Base-by-base conservation (phyloP, 1,140 invertebrate genomes). In the Nomia melanderi region DNA sequence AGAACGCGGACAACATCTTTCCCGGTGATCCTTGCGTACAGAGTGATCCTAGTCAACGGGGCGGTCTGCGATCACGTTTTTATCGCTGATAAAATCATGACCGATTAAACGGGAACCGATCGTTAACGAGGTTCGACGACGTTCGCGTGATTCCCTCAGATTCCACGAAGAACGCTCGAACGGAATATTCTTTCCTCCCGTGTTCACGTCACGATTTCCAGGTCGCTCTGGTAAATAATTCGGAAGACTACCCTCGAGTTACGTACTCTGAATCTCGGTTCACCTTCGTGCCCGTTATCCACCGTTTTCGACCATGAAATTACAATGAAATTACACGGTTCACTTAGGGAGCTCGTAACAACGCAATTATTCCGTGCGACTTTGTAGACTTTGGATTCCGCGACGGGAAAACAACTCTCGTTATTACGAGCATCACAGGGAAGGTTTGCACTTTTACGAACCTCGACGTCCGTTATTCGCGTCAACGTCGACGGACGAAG, bases 1-100 rank as follows among this genome's bases (percentile, higher is more conserved):
- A 69, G 20, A 65, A 81, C 39, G 25, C 33, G 44, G 31, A 36
- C 59, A 60, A 64, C 27, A 60, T 54, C 62, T 70, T 64, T 71
- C 41, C 39, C 29, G 29, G 62, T 79, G 62, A 65, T 66, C 67
- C n/a, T 12, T 56, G 25, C 17, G 23, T 27, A 60, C 31, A 39
- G 23, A 9, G 5, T 1, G 29, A 50, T 36, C n/a, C 17, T 62
- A 11, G 7, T 11, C 4, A 23, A 1, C n/a, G 20, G 11, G 0
- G 41, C 20, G n/a, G n/a, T n/a, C n/a, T n/a, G 33, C 23, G 8
- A 20, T 6, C n/a, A 2, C 11, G 12, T 17, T 12, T 8, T 36
- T 36, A 8, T 8, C 3, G 33, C 8, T 36, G 33, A 8, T 36
- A 36, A 36, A n/a, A n/a, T n/a, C n/a, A n/a, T n/a, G n/a, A n/a